Base-by-base conservation (phyloP, 2,797 vertebrate genomes). In the Vireo griseus region DNA sequence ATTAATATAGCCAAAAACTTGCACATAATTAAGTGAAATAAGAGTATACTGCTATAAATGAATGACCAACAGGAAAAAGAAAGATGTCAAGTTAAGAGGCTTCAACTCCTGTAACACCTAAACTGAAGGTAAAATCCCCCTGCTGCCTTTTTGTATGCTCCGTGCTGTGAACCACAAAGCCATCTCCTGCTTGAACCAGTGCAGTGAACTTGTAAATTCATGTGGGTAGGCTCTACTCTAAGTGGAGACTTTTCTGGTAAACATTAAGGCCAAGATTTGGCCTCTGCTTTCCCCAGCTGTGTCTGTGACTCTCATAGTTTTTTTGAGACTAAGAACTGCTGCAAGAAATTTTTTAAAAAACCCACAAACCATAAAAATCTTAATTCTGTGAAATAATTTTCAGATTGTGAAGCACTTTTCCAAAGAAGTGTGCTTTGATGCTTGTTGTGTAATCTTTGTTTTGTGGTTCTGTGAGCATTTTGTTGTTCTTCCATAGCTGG, bases 101-200 rank as follows among this genome's bases (percentile, higher is more conserved):
- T 86, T 81, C 61, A 66, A 55, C 40, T 75, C 55, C 72, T 75
- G 9, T 72, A 72, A 50, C 78, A 66, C 62, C 69, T 59, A 66
- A 94, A 91, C 44, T 20, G 51, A 91, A 92, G 89, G 94, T 94
- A 96, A 91, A 91, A 69, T 69, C 24, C 12, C 29, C 21, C 71
- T 86, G 33, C 39, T 79, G 22, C 17, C 4, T 55, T 35, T 68
- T 33, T 3, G 5, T 17, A 8, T n/a, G 42, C 8, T 67, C 5
- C 42, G 45, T 89, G 44, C 61, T 83, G 48, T 48, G 24, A 92
- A 66, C n/a, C 37, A 39, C 79, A 88, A 74, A 86, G 39, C 72
- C 47, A 35, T 61, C 63, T 85, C 54, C 44, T 86, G 48, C 76
- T 25, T 68, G 54, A 90, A 52, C 16, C 45, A 50, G 13, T 47